Evolutionary conservation across 2,888 invertebrate species (phyloP).

Genomic region (Eupithecia subumbrata): DNA sequence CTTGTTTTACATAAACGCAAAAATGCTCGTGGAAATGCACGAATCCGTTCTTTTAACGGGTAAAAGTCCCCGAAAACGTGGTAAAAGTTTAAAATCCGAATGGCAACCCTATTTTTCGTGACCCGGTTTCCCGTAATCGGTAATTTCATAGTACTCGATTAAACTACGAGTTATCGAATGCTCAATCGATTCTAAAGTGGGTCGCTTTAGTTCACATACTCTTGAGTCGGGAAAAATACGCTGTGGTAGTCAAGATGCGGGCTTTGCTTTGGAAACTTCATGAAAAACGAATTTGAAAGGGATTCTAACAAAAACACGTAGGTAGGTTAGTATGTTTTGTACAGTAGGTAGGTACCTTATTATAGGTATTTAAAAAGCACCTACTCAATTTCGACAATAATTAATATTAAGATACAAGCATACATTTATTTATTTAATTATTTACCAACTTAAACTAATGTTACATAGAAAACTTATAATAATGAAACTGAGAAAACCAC

Average conservation of each 20-base stretch:
- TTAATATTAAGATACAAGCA: too few relatives aligned
- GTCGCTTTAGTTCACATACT: slow-evolving; percentile 36
- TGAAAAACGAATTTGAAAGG: slow-evolving; percentile 13
- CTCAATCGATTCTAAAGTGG: slow-evolving; percentile 46
- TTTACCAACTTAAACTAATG: too few relatives aligned
- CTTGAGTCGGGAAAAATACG: slow-evolving; percentile 30
- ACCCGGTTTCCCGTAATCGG: slow-evolving; percentile 42
- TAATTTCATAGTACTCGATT: slow-evolving; percentile 43
- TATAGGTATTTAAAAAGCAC: too few relatives aligned
- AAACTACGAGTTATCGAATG: slow-evolving; percentile 44
- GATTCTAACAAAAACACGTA: neutral
- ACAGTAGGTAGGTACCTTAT: too few relatives aligned
- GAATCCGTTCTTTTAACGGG: slow-evolving; percentile 21
- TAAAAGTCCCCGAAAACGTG: slow-evolving; percentile 6
- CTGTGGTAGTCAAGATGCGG: slow-evolving; percentile 18
- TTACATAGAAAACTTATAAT: too few relatives aligned
- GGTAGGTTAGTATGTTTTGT: neutral
- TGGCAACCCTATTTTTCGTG: slow-evolving; percentile 27
- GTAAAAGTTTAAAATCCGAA: slow-evolving; percentile 13
- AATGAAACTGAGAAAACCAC: too few relatives aligned
- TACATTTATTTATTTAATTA: too few relatives aligned
- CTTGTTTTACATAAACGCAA: slow-evolving; percentile 6
- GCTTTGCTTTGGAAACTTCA: slow-evolving; percentile 25
- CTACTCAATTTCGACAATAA: too few relatives aligned
- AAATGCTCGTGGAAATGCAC: slow-evolving; percentile 18